Conservation (phyloP, 2,797 vertebrate genomes). For the Esox masquinongy region DNA sequence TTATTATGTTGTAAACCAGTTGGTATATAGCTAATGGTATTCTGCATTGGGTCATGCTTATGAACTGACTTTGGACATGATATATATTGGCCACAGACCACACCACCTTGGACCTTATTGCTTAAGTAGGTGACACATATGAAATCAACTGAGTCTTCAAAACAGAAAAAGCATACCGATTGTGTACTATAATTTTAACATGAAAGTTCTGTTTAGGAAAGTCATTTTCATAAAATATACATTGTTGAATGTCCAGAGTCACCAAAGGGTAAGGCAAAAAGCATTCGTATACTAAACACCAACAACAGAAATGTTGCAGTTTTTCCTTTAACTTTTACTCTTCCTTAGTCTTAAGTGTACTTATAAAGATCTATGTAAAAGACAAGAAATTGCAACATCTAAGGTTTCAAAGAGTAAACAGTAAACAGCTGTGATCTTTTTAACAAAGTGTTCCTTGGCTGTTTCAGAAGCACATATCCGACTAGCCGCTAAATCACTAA, state of each 20-base stretch:
- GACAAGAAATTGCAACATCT: conserved; percentile 11
- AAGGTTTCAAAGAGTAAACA: not conserved
- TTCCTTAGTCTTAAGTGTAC: not conserved
- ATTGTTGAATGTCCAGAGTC: conserved; percentile 35
- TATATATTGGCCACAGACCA: too few species aligned
- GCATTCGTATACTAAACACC: conserved; percentile 14
- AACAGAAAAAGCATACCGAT: conserved; percentile 24
- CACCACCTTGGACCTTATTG: too few species aligned
- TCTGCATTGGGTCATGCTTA: too few species aligned
- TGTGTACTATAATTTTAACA: conserved; percentile 27
- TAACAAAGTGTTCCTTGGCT: not conserved
- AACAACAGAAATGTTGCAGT: conserved; percentile 26
- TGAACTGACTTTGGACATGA: too few species aligned
- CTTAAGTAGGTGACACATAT: conserved; percentile 30
- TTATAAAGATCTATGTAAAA: conserved; percentile 8
- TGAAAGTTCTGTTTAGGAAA: conserved; percentile 35
- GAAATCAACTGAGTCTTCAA: conserved; percentile 40
- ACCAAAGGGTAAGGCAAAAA: conserved; percentile 39
- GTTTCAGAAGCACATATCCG: not conserved
- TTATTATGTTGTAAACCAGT: too few species aligned
- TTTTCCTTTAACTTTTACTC: not conserved
- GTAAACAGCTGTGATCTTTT: not conserved
- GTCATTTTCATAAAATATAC: conserved; percentile 29
- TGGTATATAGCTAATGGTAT: too few species aligned
- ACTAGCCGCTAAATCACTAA: not conserved